Percentiles rank a stretch among this genome's conserved stretches.
Evolutionary conservation across 1,140 invertebrate species (phyloP).

Genomic region (Steinernema feltiae): DNA sequence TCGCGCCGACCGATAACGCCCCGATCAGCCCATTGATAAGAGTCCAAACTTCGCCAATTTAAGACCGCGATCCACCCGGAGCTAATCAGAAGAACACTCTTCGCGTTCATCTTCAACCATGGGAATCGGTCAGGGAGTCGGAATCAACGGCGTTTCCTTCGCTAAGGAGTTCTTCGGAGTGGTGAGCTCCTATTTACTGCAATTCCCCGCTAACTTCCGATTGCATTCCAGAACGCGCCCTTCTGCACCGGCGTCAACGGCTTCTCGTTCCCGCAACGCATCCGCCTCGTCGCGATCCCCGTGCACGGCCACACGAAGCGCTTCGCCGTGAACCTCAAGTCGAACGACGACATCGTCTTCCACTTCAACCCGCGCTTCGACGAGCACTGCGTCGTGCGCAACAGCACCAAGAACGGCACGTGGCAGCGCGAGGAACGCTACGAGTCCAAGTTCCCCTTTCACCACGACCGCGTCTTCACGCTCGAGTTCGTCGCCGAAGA

Average conservation of each 20-base stretch:
- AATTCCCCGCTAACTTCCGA: background rate
- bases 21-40: no score
- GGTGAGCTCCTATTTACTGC: background rate
- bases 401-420: background rate
- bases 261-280: background rate
- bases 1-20: no score
- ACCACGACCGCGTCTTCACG: conserved; percentile 10
- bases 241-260: background rate
- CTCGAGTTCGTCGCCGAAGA: conserved; percentile 10
- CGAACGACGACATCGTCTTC: background rate
- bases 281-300: background rate
- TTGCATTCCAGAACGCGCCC: background rate
- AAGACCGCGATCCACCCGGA: no score
- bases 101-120: background rate
- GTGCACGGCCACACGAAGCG: background rate
- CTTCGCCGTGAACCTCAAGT: conserved; percentile 7
- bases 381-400: background rate
- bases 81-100: background rate
- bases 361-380: conserved; percentile 20
- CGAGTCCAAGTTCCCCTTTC: conserved; percentile 6
- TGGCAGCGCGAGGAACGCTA: conserved; percentile 2
- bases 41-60: no score
- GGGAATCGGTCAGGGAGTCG: background rate
- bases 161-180: background rate
- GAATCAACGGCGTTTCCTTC: background rate